These are phyloP conservation scores for Pristionchus entomophagus DNA, from an alignment of 2,888 invertebrate species.

Conservation along the genomic window DNA sequence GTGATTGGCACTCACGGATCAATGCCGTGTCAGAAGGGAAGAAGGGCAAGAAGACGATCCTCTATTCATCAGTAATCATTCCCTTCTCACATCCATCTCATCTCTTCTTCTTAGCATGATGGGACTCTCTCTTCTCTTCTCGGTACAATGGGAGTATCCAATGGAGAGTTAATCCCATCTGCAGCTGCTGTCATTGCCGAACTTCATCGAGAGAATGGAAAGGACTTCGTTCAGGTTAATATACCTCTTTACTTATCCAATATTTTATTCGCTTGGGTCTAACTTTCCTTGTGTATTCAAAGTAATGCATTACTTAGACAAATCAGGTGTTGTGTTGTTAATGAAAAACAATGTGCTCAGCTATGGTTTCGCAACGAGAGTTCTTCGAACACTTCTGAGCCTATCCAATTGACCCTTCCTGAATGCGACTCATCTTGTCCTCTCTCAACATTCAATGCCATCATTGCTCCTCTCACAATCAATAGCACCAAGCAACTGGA, in stretches of 20 bases:
- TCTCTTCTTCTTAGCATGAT: constrained; percentile 55
- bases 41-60: constrained; percentile 48
- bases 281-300: neutral
- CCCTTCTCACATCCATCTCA: neutral
- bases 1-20: neutral
- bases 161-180: constrained; percentile 59
- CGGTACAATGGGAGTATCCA: constrained; percentile 56
- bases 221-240: constrained; percentile 55
- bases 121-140: constrained; percentile 57
- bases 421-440: constrained; percentile 52
- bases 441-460: constrained; percentile 48
- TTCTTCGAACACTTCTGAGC: neutral
- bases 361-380: constrained; percentile 54
- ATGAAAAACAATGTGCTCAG: no score
- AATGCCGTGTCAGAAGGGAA: neutral
- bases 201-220: constrained; percentile 50
- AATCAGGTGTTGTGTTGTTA: no score
- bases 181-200: constrained; percentile 57
- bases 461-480: neutral
- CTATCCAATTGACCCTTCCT: constrained; percentile 50
- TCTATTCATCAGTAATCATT: constrained; percentile 55
- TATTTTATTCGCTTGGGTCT: neutral
- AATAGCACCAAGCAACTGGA: neutral
- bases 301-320: no score
- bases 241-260: no score